Base-by-base conservation (phyloP, 2,113 vertebrate genomes). In the Neopipo cinnamomea region DNA sequence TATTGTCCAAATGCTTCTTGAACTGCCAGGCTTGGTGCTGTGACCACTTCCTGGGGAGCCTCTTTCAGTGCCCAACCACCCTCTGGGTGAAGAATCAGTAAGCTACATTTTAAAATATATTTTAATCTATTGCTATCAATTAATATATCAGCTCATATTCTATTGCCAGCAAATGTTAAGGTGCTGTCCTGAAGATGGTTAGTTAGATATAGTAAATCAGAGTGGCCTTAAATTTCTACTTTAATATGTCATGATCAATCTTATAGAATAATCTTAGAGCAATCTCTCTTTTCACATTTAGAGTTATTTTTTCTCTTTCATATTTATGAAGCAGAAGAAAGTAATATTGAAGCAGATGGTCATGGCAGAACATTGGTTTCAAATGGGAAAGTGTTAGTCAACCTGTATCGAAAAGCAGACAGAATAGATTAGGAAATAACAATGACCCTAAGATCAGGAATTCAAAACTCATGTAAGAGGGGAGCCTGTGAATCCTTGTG, bases 271-370 rank as follows among this genome's bases (percentile, higher is more conserved):
- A 79, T 90, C 20, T 79, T 31, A 65, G n/a, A 12, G 14, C 28
- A 83, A 49, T 52, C 17, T 90, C 53, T 85, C 12, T 16, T 82
- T 78, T 76, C 85, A 17, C 44, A 85, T 85, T 82, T 72, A 35
- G 42, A 18, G 3, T 31, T 75, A 28, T 56, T 85, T 85, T 93
- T 86, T 85, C 33, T 73, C 28, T 76, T 68, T 85, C 37, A 35
- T 77, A 58, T 83, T 87, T 83, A 62, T 73, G 74, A 91, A 94
- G 35, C 53, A 91, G 37, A 82, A 68, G 31, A 91, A 91, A 82
- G 44, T 35, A 75, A 73, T 68, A 85, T 19, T 77, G 67, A 72
- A 93, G 53, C 90, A 96, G 90, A 87, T 88, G 78, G 53, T 82
- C n/a, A 20, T 49, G 58, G 53, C 41, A 80, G 87, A 96, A 70